Evolutionary conservation across 2,113 vertebrate species (phyloP).

Genomic region (Neomonachus schauinslandi): DNA sequence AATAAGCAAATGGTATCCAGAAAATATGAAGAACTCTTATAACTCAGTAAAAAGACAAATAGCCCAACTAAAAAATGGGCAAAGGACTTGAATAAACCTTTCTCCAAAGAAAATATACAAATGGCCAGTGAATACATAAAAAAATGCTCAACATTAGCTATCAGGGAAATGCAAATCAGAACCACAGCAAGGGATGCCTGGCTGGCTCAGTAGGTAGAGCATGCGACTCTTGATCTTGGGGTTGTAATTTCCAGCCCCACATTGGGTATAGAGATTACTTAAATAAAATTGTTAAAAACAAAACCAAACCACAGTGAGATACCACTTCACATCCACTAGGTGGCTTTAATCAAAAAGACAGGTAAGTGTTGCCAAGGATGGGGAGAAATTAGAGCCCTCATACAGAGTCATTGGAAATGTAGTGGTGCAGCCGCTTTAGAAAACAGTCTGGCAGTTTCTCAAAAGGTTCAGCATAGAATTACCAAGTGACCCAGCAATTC

Average conservation of each 20-base stretch:
- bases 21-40: background rate
- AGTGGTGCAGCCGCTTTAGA: background rate
- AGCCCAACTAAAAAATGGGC: background rate
- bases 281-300: background rate
- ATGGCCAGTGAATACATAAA: background rate
- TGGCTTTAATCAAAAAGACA: background rate
- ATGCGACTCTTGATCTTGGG: background rate
- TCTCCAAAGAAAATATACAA: background rate
- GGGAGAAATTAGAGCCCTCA: background rate
- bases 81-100: background rate
- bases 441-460: background rate
- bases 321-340: background rate
- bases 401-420: background rate
- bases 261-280: background rate
- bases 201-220: background rate
- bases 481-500: background rate
- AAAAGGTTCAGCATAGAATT: background rate
- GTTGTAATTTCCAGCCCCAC: background rate
- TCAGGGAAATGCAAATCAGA: background rate
- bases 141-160: background rate
- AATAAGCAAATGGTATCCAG: background rate
- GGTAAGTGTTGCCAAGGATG: background rate
- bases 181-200: background rate
- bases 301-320: background rate
- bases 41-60: background rate